A percentile compares a stretch with the other conserved stretches of the same genome.
phyloP scores from a whole-genome alignment of 2,797 vertebrate genomes.

The Scleropages formosus region DNA sequence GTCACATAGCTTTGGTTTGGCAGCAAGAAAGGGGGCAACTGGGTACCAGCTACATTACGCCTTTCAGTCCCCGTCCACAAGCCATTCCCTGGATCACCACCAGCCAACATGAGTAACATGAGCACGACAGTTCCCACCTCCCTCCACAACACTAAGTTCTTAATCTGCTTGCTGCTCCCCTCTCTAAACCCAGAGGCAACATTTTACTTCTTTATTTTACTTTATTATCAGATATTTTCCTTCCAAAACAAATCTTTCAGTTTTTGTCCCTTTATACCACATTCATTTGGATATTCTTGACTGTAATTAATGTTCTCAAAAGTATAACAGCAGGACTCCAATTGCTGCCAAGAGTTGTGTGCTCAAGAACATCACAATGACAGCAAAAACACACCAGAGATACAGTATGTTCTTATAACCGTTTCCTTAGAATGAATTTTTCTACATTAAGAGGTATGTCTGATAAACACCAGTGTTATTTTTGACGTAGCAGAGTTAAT shows the following conservation, averaged over 20 bases:
- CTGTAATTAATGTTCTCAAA: too few species aligned
- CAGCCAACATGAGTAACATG: neutral
- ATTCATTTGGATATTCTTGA: too few species aligned
- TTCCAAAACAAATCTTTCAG: too few species aligned
- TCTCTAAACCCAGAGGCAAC: too few species aligned
- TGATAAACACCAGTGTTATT: conserved; percentile 50
- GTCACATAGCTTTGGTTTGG: conserved; percentile 16
- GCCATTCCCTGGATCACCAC: too few species aligned
- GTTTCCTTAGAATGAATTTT: conserved; percentile 21
- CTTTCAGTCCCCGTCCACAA: too few species aligned
- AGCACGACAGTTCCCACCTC: neutral
- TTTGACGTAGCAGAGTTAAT: neutral
- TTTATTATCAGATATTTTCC: too few species aligned
- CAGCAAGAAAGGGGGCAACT: neutral
- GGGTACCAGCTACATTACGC: neutral
- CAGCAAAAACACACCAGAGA: too few species aligned
- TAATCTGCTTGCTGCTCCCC: neutral
- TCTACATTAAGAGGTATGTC: conserved; percentile 56
- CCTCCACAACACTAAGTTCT: neutral
- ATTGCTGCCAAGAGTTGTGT: too few species aligned
- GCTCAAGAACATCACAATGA: neutral
- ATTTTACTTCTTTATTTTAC: too few species aligned
- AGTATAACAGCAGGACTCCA: too few species aligned
- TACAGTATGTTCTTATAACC: neutral
- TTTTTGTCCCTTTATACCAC: too few species aligned